Evolutionary conservation across 53 echinoderm and acorn worm species (phyloP).

Genomic region (Mesocentrotus franciscanus): DNA sequence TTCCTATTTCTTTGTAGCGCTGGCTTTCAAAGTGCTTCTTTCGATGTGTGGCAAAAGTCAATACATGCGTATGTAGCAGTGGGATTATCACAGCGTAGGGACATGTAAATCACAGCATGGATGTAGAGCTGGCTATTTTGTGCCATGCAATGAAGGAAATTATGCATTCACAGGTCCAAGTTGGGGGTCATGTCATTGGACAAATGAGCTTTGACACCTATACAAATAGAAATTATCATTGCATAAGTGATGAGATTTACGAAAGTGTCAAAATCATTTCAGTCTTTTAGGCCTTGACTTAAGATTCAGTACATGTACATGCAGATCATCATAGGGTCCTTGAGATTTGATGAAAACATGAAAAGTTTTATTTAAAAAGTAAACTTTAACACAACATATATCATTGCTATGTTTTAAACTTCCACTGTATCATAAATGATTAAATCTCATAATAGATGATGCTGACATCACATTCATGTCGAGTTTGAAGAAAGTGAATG

Average conservation of each 20-base stretch:
- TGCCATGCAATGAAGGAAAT: slow-evolving; percentile 4
- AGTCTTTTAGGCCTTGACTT: background rate
- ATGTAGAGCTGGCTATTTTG: background rate
- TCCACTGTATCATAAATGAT: too few species aligned
- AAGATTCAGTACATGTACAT: background rate
- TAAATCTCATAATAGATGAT: too few species aligned
- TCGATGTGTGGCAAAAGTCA: slow-evolving; percentile 36
- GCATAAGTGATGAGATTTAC: background rate
- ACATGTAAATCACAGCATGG: slow-evolving; percentile 51
- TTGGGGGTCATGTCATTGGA: slow-evolving; percentile 2
- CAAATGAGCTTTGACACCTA: slow-evolving; percentile 11
- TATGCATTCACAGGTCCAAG: slow-evolving; percentile 3
- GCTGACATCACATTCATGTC: too few species aligned
- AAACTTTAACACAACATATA: too few species aligned
- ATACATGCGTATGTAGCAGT: background rate
- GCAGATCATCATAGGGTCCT: background rate
- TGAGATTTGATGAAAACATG: background rate
- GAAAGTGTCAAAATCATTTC: background rate
- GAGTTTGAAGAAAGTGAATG: too few species aligned
- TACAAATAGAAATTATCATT: background rate
- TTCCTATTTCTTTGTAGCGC: slow-evolving; percentile 17
- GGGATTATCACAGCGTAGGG: slow-evolving; percentile 34
- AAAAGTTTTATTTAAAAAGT: too few species aligned
- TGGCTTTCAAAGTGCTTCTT: background rate
- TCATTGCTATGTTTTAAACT: too few species aligned